phyloP scores from a whole-genome alignment of 2,113 vertebrate species.

The Okapia johnstoni region DNA sequence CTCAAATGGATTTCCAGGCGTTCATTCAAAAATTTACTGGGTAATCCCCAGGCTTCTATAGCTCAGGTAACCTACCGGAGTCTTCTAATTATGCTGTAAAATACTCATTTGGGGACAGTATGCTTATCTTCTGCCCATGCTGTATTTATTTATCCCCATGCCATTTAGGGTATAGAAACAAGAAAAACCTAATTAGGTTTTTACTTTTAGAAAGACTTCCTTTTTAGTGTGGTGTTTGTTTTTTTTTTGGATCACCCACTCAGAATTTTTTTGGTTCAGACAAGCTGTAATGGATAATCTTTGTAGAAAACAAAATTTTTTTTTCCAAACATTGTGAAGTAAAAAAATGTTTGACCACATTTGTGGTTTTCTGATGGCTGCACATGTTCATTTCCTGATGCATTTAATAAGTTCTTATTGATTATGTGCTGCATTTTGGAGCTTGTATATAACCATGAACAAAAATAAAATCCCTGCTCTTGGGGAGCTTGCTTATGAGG shows the following conservation, averaged over 20 bases:
- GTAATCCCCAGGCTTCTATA: slow-evolving; percentile 93
- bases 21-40: slow-evolving; percentile 89
- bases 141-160: not conserved
- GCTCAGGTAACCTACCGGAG: slow-evolving; percentile 85
- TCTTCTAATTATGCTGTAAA: not conserved
- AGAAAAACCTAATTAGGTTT: not conserved
- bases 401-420: not conserved
- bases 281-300: not conserved
- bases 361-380: not conserved
- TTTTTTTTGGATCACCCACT: not conserved
- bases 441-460: not conserved
- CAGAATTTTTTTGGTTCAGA: not conserved
- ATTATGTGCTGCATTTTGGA: not conserved
- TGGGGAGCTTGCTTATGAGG: not conserved
- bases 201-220: not conserved
- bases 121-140: not conserved
- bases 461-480: not conserved
- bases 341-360: not conserved
- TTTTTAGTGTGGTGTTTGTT: not conserved
- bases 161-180: not conserved
- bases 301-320: not conserved
- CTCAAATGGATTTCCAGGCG: slow-evolving; percentile 91
- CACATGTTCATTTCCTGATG: not conserved
- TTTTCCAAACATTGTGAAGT: not conserved
- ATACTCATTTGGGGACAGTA: not conserved